phyloP scores from a whole-genome alignment of 2,113 vertebrate species.

The Channa argus region DNA sequence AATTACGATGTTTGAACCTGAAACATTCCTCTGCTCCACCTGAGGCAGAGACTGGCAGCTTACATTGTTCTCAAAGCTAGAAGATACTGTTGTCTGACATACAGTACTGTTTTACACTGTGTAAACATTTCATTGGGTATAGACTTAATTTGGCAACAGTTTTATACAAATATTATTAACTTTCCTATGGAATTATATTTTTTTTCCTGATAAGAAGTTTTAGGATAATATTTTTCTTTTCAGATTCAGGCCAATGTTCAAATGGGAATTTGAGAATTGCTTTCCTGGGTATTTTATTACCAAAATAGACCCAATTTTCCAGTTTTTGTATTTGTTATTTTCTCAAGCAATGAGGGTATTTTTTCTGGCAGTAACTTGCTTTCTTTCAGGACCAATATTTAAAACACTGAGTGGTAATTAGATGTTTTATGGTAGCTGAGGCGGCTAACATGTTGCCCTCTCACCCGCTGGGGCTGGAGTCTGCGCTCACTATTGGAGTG shows the following conservation, averaged over 20 bases:
- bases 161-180: neutral
- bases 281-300: neutral
- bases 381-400: slow-evolving; percentile 34
- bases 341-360: neutral
- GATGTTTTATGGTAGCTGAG: slow-evolving; percentile 54
- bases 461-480: slow-evolving; percentile 52
- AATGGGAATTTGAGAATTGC: slow-evolving; percentile 2
- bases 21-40: neutral
- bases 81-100: slow-evolving; percentile 15
- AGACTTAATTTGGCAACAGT: neutral
- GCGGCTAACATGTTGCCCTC: slow-evolving; percentile 54
- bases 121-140: neutral
- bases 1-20: slow-evolving; percentile 29
- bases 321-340: neutral
- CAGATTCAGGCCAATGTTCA: neutral
- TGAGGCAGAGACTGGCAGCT: slow-evolving; percentile 22
- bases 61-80: slow-evolving; percentile 1
- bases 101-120: slow-evolving; percentile 1
- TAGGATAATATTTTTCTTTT: neutral
- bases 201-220: neutral
- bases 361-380: neutral
- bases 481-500: slow-evolving; percentile 28
- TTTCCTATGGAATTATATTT: neutral
- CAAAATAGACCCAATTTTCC: neutral
- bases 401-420: slow-evolving; percentile 55